phyloP scores from a whole-genome alignment of 2,888 invertebrate genomes.

The Metalampra italica region DNA sequence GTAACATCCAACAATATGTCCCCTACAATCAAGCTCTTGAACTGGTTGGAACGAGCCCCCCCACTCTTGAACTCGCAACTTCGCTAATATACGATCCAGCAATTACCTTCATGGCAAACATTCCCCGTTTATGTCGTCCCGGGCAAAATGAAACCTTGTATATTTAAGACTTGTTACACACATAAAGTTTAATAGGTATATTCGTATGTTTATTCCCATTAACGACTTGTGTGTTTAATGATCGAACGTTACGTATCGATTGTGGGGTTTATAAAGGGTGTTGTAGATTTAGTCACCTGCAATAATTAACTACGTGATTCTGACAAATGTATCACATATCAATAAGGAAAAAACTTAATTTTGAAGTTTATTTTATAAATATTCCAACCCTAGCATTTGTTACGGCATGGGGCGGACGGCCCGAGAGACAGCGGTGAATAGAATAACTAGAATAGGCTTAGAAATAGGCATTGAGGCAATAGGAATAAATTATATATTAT shows the following conservation, averaged over 20 bases:
- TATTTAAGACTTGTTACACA: slow-evolving; percentile 39
- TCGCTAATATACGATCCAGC: slow-evolving; percentile 42
- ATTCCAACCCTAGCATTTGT: too few species aligned
- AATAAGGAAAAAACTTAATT: too few species aligned
- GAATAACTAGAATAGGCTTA: too few species aligned
- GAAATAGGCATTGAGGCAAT: too few species aligned
- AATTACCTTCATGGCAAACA: slow-evolving; percentile 46
- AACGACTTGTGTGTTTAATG: slow-evolving; percentile 20
- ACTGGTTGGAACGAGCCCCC: slow-evolving; percentile 18
- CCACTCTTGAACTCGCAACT: slow-evolving; percentile 29
- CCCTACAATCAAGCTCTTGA: slow-evolving; percentile 10
- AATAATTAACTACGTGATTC: background rate
- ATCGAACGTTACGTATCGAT: slow-evolving; percentile 5
- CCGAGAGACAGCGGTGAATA: too few species aligned
- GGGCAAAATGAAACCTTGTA: slow-evolving; percentile 26
- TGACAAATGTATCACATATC: too few species aligned
- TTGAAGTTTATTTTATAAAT: too few species aligned
- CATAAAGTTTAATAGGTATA: slow-evolving; percentile 35
- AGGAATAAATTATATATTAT: too few species aligned
- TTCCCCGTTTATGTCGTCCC: slow-evolving; percentile 31
- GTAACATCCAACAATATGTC: slow-evolving; percentile 15
- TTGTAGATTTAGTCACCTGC: too few species aligned
- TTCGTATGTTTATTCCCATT: slow-evolving; percentile 36
- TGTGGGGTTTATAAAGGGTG: background rate
- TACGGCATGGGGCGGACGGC: too few species aligned